Conservation (phyloP, 2,888 invertebrate species). For the Lasioglossum vierecki region DNA sequence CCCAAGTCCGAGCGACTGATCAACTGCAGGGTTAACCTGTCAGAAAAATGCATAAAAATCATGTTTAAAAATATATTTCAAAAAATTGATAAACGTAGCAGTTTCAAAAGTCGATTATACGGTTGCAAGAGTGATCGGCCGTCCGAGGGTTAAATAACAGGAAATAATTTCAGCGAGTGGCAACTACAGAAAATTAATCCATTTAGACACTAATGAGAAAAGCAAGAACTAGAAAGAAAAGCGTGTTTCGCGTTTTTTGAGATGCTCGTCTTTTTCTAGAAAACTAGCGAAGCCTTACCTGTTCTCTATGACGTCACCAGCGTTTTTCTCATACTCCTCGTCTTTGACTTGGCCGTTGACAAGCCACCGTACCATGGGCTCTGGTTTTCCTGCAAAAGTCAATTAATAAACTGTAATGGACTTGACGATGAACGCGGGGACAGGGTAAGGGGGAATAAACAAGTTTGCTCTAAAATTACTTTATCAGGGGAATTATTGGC, state of each 20-base stretch:
- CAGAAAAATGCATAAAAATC: not conserved
- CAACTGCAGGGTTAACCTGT: constrained; percentile 86
- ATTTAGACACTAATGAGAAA: not conserved
- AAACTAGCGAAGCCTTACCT: constrained; percentile 84
- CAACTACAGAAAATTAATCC: not conserved
- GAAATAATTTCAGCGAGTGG: not conserved
- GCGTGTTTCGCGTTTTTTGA: not conserved
- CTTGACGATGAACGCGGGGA: not conserved
- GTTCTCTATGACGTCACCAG: constrained; percentile 94
- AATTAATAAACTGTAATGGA: constrained; percentile 25
- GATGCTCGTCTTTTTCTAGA: not conserved
- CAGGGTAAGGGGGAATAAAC: not conserved
- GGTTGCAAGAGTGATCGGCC: no score
- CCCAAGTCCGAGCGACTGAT: constrained; percentile 92
- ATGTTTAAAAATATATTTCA: no score
- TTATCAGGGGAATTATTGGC: not conserved
- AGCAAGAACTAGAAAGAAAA: not conserved
- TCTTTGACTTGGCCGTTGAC: constrained; percentile 91
- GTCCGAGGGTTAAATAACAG: not conserved
- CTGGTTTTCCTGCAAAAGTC: constrained; percentile 88
- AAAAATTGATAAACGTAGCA: no score
- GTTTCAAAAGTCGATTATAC: no score
- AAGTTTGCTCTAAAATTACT: not conserved
- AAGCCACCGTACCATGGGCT: constrained; percentile 93
- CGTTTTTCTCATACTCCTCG: constrained; percentile 93